A percentile compares a stretch with the other conserved stretches of the same genome.
phyloP scores from a whole-genome alignment of 1,140 invertebrate genomes.

The Conus ventricosus region DNA sequence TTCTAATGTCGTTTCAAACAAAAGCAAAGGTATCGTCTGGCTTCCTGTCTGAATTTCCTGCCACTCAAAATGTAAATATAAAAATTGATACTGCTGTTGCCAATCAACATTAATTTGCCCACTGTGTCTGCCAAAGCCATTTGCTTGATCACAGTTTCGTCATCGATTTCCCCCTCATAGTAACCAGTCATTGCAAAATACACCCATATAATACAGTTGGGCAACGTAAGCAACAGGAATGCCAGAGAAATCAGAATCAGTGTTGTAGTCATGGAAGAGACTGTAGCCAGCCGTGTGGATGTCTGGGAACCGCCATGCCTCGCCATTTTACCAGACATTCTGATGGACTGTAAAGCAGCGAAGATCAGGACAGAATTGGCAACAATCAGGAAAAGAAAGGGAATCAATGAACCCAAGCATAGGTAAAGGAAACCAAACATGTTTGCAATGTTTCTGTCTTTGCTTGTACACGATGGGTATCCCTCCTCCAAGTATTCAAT shows the following conservation, averaged over 20 bases:
- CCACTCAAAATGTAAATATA: neutral
- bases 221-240: neutral
- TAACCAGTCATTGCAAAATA: neutral
- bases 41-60: neutral
- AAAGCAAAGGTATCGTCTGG: too few species aligned
- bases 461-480: neutral
- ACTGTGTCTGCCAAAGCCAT: neutral
- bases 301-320: neutral
- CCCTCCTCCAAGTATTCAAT: too few species aligned
- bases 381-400: neutral
- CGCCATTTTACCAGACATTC: neutral
- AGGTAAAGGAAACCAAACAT: neutral
- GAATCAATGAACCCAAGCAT: neutral
- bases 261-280: neutral
- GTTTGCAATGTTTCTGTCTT: neutral
- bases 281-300: neutral
- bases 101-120: neutral
- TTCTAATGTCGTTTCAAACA: too few species aligned
- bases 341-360: neutral
- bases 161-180: neutral
- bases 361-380: neutral
- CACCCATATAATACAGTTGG: neutral
- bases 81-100: neutral
- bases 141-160: neutral
- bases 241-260: neutral